Conservation (phyloP, 2,113 vertebrate genomes). For the Aix galericulata region DNA sequence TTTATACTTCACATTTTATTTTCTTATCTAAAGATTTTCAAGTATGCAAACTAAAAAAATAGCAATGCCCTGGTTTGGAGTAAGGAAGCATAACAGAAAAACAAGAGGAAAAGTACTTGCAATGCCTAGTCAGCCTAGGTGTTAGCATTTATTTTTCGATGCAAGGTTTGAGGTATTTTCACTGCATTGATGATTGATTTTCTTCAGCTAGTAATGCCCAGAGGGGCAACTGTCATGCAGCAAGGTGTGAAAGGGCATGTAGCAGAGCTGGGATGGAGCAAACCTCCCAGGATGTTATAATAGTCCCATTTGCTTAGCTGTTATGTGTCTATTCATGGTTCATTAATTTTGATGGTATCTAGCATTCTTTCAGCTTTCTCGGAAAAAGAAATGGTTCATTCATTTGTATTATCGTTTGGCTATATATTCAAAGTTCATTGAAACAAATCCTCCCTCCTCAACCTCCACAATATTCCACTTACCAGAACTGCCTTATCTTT, state of each 20-base stretch:
- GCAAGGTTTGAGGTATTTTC: neutral
- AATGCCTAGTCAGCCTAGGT: neutral
- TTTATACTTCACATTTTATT: neutral
- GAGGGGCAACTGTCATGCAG: neutral
- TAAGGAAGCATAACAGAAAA: neutral
- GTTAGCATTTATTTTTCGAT: neutral
- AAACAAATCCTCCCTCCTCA: neutral
- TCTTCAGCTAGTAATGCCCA: conserved; percentile 17
- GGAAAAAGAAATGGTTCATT: neutral
- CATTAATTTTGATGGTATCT: conserved; percentile 34
- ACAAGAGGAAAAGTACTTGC: neutral
- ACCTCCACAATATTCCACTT: fast-evolving
- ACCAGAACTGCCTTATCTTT: neutral
- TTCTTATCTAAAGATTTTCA: neutral
- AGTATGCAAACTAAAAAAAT: neutral
- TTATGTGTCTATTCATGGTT: neutral
- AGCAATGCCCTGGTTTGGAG: fast-evolving
- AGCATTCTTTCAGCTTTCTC: neutral
- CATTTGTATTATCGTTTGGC: neutral
- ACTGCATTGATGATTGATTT: conserved; percentile 6
- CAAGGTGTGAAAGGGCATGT: neutral
- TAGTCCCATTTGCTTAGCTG: conserved; percentile 19
- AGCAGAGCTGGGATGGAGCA: neutral
- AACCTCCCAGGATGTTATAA: conserved; percentile 3
- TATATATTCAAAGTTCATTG: neutral